Conservation (phyloP, 2,888 invertebrate species). For the Pandemis cinnamomeana region DNA sequence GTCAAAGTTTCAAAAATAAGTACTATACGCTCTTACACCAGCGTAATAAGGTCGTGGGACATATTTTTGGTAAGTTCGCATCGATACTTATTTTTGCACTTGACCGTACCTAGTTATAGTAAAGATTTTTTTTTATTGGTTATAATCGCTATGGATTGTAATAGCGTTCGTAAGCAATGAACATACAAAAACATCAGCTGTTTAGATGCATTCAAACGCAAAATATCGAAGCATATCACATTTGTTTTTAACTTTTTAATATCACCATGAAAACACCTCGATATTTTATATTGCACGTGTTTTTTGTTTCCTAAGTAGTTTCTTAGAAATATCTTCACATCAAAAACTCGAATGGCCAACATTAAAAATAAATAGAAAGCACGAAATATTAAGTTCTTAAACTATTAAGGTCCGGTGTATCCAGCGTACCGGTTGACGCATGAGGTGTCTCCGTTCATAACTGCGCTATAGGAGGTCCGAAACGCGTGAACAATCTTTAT, state of each 20-base stretch:
- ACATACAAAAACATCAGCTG: neutral
- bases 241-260: neutral
- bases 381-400: conserved; percentile 40
- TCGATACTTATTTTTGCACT: no score
- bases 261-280: neutral
- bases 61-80: no score
- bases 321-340: conserved; percentile 15
- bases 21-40: no score
- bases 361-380: conserved; percentile 39
- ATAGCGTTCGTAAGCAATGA: no score
- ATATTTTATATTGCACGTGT: neutral
- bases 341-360: conserved; percentile 18
- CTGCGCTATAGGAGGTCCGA: conserved; percentile 44
- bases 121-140: no score
- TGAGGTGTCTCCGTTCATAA: conserved; percentile 44
- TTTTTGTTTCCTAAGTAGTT: neutral
- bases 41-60: no score
- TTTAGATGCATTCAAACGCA: neutral
- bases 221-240: neutral
- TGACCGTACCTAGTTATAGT: no score
- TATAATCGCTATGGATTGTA: no score
- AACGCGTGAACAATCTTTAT: conserved; percentile 17
- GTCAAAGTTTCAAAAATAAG: no score
- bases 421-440: conserved; percentile 40
- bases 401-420: conserved; percentile 29